These are phyloP conservation scores for Beris morrisii DNA, from an alignment of 2,888 invertebrate genomes.

Conservation along the genomic window DNA sequence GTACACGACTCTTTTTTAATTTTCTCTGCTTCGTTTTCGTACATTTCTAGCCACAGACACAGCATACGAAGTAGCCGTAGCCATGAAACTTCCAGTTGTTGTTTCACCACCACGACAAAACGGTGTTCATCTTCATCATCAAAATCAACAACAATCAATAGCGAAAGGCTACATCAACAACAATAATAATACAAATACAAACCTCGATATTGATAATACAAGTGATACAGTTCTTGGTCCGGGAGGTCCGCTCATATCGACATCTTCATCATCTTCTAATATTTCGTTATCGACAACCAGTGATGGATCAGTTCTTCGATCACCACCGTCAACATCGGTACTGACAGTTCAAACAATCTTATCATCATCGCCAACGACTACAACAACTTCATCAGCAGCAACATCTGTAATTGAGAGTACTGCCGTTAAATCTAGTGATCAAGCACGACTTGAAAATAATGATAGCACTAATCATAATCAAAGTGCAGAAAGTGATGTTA, in stretches of 20 bases:
- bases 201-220: constrained; percentile 7
- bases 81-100: constrained; percentile 41
- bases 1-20: constrained; percentile 9
- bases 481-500: constrained; percentile 19
- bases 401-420: constrained; percentile 34
- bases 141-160: constrained; percentile 12
- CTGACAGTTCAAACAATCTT: background rate
- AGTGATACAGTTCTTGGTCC: constrained; percentile 39
- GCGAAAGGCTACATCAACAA: background rate
- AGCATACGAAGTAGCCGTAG: constrained; percentile 40
- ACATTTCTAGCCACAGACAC: constrained; percentile 36
- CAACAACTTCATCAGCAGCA: constrained; percentile 19
- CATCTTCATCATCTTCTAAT: constrained; percentile 46
- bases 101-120: constrained; percentile 39
- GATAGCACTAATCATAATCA: constrained; percentile 21
- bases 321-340: constrained; percentile 24
- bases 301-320: constrained; percentile 41
- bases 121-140: constrained; percentile 33
- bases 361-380: background rate
- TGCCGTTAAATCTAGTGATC: constrained; percentile 15
- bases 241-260: constrained; percentile 45
- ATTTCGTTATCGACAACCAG: constrained; percentile 38
- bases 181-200: constrained; percentile 1
- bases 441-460: constrained; percentile 39
- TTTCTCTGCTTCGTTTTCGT: constrained; percentile 27